Evolutionary conservation across 2,888 invertebrate genomes (phyloP).

Genomic region (Drosophila peninsularis): DNA sequence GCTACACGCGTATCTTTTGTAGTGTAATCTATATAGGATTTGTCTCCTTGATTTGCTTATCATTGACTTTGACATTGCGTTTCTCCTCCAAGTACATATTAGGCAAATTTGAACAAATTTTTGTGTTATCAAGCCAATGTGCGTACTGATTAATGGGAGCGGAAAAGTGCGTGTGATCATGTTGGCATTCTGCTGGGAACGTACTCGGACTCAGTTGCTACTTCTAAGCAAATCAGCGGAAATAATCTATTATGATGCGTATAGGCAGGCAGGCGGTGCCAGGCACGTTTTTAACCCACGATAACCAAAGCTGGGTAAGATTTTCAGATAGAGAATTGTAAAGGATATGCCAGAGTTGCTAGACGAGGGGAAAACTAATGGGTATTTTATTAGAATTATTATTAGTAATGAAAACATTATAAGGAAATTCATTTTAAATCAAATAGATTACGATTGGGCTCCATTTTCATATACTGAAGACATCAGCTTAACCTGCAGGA

Average conservation of each 20-base stretch:
- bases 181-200: constrained; percentile 15
- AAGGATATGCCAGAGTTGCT: not conserved
- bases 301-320: not conserved
- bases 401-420: not conserved
- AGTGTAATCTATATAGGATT: constrained; percentile 18
- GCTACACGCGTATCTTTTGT: constrained; percentile 29
- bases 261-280: constrained; percentile 50
- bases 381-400: not conserved
- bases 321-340: not conserved
- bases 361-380: not conserved
- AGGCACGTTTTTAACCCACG: constrained; percentile 63
- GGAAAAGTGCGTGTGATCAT: constrained; percentile 49
- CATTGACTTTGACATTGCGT: constrained; percentile 35
- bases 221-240: constrained; percentile 57
- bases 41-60: constrained; percentile 33
- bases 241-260: constrained; percentile 60
- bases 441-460: not conserved
- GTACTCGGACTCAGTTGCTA: not conserved
- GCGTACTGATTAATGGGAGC: constrained; percentile 45
- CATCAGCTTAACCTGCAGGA: no score
- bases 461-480: not conserved
- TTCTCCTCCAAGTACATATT: constrained; percentile 9
- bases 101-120: constrained; percentile 9
- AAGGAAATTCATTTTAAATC: not conserved
- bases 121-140: constrained; percentile 27